Evolutionary conservation across 2,888 invertebrate genomes (phyloP), one percentile per base, ranked within the genome.

Genomic region (Cerceris rybyensis): DNA sequence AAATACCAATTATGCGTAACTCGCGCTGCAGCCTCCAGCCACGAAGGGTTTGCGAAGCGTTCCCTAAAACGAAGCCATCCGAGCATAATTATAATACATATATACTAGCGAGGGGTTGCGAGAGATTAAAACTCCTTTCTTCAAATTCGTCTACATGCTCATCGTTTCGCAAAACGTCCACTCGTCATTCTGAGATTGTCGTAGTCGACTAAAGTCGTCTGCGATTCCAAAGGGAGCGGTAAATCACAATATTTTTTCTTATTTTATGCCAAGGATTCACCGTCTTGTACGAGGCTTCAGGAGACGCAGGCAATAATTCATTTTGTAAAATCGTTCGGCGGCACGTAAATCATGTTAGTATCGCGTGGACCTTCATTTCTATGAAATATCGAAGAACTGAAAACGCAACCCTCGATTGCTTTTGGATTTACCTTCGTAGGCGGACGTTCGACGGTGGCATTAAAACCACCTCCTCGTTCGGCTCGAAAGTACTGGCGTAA

Each of bases 1-100:
- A 88, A 89, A 89, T 88, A 88, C 86, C 89, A 89, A 90, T 90
- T 90, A 90, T 83, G 85, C 79, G 82, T 77, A 81, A 84, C 86
- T 80, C 80, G 81, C 66, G 75, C 72, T 79, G 80, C 78, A 79
- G 74, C 72, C 74, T 63, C 52, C 49, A 79, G 76, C 75, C 64
- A 76, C 75, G 80, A 66, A 86, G 86, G 88, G 87, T 84, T 82
- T 78, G 81, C 74, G 65, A 70, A 64, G 54, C 67, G 65, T 73
- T 73, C 86, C 88, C 81, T 65, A 85, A 84, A 82, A 70, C 74
- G 72, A 79, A 73, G 52, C 77, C 80, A 80, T 68, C 79, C 83
- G 71, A 69, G 80, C 82, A 80, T 87, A 88, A 87, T 87, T 87
- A 86, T 88, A 88, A 87, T 86, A 75, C 85, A 84, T 84, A 80